Percentiles rank a stretch among this genome's conserved stretches.
Evolutionary conservation across 2,888 invertebrate genomes (phyloP).

Genomic region (Osmoderma eremita): DNA sequence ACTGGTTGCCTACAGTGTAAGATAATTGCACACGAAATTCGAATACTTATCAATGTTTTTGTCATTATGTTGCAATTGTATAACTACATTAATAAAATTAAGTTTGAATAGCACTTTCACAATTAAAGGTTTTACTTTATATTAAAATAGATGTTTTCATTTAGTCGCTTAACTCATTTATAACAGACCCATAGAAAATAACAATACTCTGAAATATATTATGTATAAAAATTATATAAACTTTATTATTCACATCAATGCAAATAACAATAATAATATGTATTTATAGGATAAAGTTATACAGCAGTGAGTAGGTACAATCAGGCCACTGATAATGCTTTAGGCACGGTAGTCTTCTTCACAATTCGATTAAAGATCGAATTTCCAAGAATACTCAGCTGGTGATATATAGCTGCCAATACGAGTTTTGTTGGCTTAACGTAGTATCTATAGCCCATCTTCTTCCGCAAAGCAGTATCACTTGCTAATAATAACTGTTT

Average conservation of each 20-base stretch:
- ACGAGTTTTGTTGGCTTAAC: conserved; percentile 59
- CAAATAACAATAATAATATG: conserved; percentile 13
- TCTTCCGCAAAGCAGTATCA: conserved; percentile 62
- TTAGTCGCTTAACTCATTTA: too few relatives aligned
- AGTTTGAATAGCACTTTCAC: too few relatives aligned
- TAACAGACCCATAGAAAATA: too few relatives aligned
- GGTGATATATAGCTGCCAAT: conserved; percentile 45
- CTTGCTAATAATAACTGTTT: conserved; percentile 63
- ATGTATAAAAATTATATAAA: conserved; percentile 23
- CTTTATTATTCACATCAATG: conserved; percentile 9
- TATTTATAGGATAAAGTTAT: conserved; percentile 2
- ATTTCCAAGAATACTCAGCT: conserved; percentile 38
- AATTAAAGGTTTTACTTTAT: too few relatives aligned
- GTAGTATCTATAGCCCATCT: conserved; percentile 66
- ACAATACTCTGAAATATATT: neutral
- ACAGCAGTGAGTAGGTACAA: neutral
- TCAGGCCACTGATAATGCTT: conserved; percentile 25
- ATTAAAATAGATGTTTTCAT: too few relatives aligned
- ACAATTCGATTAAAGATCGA: conserved; percentile 8
- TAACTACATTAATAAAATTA: too few relatives aligned
- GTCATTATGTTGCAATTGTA: too few relatives aligned
- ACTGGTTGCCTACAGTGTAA: too few relatives aligned
- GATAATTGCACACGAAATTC: too few relatives aligned
- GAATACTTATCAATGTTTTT: too few relatives aligned
- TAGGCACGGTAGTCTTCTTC: conserved; percentile 8